A percentile compares a stretch with the other conserved stretches of the same genome.
Conservation (phyloP, 2,888 invertebrate species). For the Alloscopus bannaensis region DNA sequence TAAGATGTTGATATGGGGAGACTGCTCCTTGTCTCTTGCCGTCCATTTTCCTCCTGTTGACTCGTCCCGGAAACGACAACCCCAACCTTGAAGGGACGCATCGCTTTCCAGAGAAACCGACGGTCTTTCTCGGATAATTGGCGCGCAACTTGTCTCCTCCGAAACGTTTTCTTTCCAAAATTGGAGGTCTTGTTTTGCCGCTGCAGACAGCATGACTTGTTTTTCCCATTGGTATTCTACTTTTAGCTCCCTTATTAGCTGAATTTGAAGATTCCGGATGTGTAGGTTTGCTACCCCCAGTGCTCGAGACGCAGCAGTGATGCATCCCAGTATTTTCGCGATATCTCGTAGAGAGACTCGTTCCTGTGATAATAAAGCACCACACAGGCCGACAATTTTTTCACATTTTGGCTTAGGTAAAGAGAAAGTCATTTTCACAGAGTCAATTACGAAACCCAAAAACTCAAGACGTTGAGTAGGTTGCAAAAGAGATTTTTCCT, state of each 20-base stretch:
- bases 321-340: background rate
- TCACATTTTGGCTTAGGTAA: background rate
- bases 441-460: constrained; percentile 11
- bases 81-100: constrained; percentile 1
- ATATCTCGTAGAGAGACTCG: background rate
- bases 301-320: background rate
- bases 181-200: background rate
- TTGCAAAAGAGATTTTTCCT: background rate
- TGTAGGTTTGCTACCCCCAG: background rate
- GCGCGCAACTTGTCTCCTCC: background rate
- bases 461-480: constrained; percentile 15
- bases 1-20: background rate
- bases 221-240: background rate
- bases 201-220: background rate
- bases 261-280: background rate
- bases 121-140: background rate
- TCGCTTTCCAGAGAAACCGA: background rate
- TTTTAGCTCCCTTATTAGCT: background rate
- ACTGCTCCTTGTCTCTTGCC: background rate
- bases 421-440: background rate
- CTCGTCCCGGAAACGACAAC: background rate
- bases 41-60: background rate
- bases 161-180: background rate
- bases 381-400: background rate
- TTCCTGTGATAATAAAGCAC: background rate